Percentiles rank a stretch among this genome's conserved stretches.
These are phyloP conservation scores for Ochropleura leucogaster DNA, from an alignment of 2,888 invertebrate genomes.

Conservation along the genomic window DNA sequence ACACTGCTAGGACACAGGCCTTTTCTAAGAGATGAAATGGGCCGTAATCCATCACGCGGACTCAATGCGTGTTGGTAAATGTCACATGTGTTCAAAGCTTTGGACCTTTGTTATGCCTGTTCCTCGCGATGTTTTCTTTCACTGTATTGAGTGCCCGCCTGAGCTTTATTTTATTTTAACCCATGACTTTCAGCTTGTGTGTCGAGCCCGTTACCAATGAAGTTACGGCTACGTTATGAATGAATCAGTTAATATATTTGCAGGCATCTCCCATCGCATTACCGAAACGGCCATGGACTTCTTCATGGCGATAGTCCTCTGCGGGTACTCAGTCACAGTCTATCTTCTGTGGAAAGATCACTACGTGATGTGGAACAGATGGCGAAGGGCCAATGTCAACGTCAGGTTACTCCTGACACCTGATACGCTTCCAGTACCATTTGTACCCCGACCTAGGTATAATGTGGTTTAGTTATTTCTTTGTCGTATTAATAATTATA, in stretches of 20 bases:
- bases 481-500: constrained; percentile 50
- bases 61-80: neutral
- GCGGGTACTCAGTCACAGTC: constrained; percentile 92
- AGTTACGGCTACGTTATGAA: constrained; percentile 17
- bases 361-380: constrained; percentile 92
- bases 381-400: constrained; percentile 92
- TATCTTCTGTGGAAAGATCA: constrained; percentile 92
- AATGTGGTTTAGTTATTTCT: constrained; percentile 79
- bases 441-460: constrained; percentile 84
- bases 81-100: neutral
- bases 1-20: no score
- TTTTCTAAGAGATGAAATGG: neutral
- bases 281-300: constrained; percentile 91
- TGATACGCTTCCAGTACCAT: constrained; percentile 86
- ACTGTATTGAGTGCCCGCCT: neutral
- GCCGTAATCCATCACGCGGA: neutral
- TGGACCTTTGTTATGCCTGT: no score
- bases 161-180: neutral
- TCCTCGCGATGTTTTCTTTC: neutral
- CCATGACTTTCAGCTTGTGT: neutral
- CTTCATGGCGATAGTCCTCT: constrained; percentile 91
- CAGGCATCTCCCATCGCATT: constrained; percentile 90
- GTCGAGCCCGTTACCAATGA: neutral
- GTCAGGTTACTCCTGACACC: constrained; percentile 91
- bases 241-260: constrained; percentile 42